phyloP scores from a whole-genome alignment of 2,888 invertebrate genomes.

The Sylvicola cinctus region DNA sequence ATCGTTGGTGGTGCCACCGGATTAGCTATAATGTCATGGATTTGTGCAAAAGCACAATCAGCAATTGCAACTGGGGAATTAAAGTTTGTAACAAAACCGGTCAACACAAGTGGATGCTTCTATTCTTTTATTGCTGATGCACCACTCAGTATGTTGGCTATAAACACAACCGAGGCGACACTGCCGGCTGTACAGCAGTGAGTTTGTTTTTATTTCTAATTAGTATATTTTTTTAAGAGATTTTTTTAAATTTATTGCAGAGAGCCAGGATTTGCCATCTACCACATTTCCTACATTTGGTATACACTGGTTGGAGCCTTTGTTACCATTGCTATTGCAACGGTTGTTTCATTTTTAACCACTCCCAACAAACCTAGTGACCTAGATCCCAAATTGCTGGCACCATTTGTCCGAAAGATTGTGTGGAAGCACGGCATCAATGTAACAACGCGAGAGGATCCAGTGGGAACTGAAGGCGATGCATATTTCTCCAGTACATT shows the following conservation, averaged over 20 bases:
- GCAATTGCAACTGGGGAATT: slow-evolving; percentile 29
- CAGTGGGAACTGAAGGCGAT: slow-evolving; percentile 8
- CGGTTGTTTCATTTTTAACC: slow-evolving; percentile 29
- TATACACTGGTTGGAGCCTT: slow-evolving; percentile 42
- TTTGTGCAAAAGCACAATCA: slow-evolving; percentile 30
- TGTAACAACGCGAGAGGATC: slow-evolving; percentile 5
- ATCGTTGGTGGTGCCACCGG: slow-evolving; percentile 31
- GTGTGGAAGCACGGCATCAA: slow-evolving; percentile 12
- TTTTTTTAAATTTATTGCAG: slow-evolving; percentile 3
- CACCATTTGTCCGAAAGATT: slow-evolving; percentile 44
- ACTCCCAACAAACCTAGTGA: slow-evolving; percentile 31
- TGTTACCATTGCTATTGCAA: slow-evolving; percentile 32
- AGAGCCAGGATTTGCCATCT: slow-evolving; percentile 24
- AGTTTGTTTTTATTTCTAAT: slow-evolving; percentile 1
- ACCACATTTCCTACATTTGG: slow-evolving; percentile 60
- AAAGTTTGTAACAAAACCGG: slow-evolving; percentile 28
- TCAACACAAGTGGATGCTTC: slow-evolving; percentile 29
- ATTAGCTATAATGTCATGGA: slow-evolving; percentile 31
- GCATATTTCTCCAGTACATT: slow-evolving; percentile 5
- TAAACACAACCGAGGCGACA: slow-evolving; percentile 12
- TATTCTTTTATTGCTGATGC: slow-evolving; percentile 27
- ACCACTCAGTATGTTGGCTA: slow-evolving; percentile 15
- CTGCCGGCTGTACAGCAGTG: slow-evolving; percentile 3
- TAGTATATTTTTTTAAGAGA: background rate
- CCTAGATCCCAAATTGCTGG: slow-evolving; percentile 37